phyloP scores from a whole-genome alignment of 2,888 invertebrate species.

The Asteroscopus sphinx region DNA sequence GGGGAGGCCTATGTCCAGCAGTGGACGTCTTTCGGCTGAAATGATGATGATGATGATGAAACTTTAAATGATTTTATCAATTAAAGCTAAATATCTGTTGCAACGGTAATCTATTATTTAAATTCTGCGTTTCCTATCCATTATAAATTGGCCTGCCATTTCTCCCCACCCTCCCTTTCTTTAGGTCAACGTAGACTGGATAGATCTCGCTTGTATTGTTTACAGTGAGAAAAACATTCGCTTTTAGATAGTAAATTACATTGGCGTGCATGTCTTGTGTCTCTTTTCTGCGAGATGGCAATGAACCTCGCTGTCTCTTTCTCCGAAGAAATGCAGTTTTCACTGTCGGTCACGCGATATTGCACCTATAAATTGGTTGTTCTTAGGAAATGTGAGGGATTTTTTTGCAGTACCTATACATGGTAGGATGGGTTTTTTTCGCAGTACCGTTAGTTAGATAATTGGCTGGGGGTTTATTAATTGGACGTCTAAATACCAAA shows the following conservation, averaged over 20 bases:
- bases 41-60: too few relatives aligned
- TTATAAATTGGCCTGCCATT: conserved; percentile 25
- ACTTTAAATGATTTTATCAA: conserved; percentile 24
- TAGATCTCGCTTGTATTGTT: conserved; percentile 55
- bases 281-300: conserved; percentile 45
- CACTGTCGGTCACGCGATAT: conserved; percentile 72
- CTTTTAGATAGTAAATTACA: conserved; percentile 62
- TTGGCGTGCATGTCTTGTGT: conserved; percentile 52
- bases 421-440: conserved; percentile 32
- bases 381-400: conserved; percentile 50
- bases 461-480: conserved; percentile 26
- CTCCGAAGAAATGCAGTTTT: conserved; percentile 75
- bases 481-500: conserved; percentile 27
- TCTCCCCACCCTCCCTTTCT: conserved; percentile 25
- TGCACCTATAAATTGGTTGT: conserved; percentile 59
- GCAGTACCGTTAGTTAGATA: conserved; percentile 48
- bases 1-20: too few relatives aligned
- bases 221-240: conserved; percentile 63
- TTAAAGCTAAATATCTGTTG: conserved; percentile 22
- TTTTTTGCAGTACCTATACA: conserved; percentile 42
- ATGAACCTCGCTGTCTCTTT: conserved; percentile 57
- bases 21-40: too few relatives aligned
- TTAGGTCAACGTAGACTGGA: conserved; percentile 51
- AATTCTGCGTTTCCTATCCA: conserved; percentile 33
- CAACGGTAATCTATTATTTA: conserved; percentile 37